These are phyloP conservation scores for Cryptotis parvus DNA, from an alignment of 2,113 vertebrate genomes.

Conservation along the genomic window DNA sequence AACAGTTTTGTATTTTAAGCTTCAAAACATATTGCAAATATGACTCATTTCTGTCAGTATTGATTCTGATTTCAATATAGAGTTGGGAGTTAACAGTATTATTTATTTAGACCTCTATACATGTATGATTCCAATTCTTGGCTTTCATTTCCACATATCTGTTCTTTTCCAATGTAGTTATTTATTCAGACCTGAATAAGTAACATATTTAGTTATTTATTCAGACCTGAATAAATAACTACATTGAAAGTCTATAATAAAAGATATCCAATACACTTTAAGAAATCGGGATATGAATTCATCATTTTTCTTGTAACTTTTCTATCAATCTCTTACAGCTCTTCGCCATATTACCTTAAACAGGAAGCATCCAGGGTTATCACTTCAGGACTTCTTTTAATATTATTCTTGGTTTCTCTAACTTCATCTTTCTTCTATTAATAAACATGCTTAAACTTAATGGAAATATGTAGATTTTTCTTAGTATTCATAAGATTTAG, in stretches of 20 bases:
- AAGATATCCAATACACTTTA: background rate
- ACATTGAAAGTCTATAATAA: no score
- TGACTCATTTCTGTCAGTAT: no score
- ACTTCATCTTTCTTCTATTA: background rate
- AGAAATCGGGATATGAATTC: background rate
- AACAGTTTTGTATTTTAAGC: no score
- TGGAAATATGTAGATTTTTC: background rate
- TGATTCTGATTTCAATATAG: background rate
- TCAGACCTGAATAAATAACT: background rate
- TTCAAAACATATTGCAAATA: no score
- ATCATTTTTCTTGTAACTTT: background rate
- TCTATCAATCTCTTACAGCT: background rate
- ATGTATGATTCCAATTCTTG: background rate
- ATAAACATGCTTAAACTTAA: background rate
- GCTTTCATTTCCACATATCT: background rate
- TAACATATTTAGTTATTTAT: no score
- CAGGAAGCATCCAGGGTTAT: background rate
- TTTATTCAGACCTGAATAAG: background rate
- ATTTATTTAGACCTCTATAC: background rate
- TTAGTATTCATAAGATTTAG: no score
- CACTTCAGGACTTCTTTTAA: background rate
- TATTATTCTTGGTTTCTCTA: background rate
- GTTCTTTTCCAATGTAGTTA: background rate
- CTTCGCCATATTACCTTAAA: background rate
- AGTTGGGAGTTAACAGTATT: background rate